A percentile compares a stretch with the other conserved stretches of the same genome.
These are phyloP conservation scores for Campopleginae sp. DNA, from an alignment of 2,888 invertebrate species.

Conservation along the genomic window DNA sequence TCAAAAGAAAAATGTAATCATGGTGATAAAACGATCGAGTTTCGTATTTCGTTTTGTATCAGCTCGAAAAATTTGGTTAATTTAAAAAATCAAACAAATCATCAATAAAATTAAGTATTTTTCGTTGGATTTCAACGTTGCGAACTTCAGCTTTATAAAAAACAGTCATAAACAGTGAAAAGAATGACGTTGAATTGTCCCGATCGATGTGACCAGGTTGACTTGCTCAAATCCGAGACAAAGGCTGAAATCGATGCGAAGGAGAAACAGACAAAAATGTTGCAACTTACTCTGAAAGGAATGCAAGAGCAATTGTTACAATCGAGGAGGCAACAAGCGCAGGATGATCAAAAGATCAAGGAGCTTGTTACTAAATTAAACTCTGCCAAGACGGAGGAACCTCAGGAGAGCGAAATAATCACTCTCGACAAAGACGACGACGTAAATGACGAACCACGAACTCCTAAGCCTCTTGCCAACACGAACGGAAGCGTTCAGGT, in stretches of 20 bases:
- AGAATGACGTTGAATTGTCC: background rate
- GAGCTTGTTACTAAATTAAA: constrained; percentile 84
- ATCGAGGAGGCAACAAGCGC: constrained; percentile 85
- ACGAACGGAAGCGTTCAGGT: constrained; percentile 80
- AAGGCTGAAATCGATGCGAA: constrained; percentile 92
- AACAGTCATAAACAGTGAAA: background rate
- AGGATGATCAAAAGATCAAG: constrained; percentile 86
- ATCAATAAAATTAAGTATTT: too few relatives aligned
- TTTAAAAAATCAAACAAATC: too few relatives aligned
- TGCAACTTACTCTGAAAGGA: constrained; percentile 88
- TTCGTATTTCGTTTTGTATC: too few relatives aligned
- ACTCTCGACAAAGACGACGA: constrained; percentile 84
- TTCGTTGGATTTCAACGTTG: too few relatives aligned
- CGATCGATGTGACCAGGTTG: constrained; percentile 85
- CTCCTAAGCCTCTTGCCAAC: constrained; percentile 76
- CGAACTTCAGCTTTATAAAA: too few relatives aligned
- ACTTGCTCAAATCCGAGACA: constrained; percentile 92
- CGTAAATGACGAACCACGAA: constrained; percentile 80
- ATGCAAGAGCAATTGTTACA: constrained; percentile 88
- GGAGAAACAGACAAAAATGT: constrained; percentile 92
- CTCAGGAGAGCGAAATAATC: constrained; percentile 84
- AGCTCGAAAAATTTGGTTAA: too few relatives aligned
- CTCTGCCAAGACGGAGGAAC: constrained; percentile 81
- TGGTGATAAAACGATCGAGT: too few relatives aligned
- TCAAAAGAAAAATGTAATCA: too few relatives aligned